A percentile compares a stretch with the other conserved stretches of the same genome.
phyloP scores from a whole-genome alignment of 2,797 vertebrate genomes.

The Tapirus indicus region DNA sequence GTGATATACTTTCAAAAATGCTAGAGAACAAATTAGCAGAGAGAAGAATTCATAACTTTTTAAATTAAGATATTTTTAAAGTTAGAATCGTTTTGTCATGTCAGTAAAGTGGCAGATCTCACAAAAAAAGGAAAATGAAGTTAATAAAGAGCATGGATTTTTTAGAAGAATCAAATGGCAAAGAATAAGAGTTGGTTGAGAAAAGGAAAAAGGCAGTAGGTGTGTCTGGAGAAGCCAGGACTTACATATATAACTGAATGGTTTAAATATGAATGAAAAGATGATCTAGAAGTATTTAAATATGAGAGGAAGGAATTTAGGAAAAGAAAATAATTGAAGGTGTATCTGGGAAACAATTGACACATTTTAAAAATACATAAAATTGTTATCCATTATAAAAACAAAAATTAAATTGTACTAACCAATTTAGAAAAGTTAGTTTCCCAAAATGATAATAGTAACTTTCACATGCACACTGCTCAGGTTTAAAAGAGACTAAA shows the following conservation, averaged over 20 bases:
- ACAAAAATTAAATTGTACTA: neutral
- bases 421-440: conserved; percentile 2
- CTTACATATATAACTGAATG: neutral
- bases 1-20: neutral
- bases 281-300: conserved; percentile 2
- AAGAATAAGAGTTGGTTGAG: neutral
- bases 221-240: neutral
- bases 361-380: neutral
- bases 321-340: neutral
- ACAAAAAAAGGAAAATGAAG: conserved; percentile 10
- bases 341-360: neutral
- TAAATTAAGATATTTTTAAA: neutral
- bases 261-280: conserved; percentile 13
- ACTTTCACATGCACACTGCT: neutral
- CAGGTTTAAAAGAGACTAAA: conserved; percentile 32
- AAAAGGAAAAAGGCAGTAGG: conserved; percentile 6
- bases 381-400: neutral
- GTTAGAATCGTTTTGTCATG: neutral
- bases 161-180: neutral
- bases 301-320: neutral
- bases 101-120: neutral
- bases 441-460: neutral
- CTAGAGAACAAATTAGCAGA: neutral
- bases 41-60: neutral
- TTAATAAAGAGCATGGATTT: conserved; percentile 9